Evolutionary conservation across 2,113 vertebrate species (phyloP).

Genomic region (Tamias sibiricus): DNA sequence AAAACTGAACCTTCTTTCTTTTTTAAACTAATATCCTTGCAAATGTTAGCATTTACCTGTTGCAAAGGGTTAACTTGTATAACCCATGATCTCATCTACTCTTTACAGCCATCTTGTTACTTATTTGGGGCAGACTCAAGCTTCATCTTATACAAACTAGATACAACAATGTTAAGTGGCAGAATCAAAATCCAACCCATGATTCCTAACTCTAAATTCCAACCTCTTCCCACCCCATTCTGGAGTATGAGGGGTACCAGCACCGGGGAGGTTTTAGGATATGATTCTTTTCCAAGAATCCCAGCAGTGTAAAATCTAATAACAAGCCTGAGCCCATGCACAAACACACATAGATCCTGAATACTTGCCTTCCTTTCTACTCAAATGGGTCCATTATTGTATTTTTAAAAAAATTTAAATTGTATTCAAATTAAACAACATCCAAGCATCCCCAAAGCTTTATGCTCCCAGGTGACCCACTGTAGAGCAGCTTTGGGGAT

Average conservation of each 20-base stretch:
- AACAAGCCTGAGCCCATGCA: neutral
- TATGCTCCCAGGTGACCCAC: neutral
- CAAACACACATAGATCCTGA: neutral
- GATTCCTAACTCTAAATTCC: neutral
- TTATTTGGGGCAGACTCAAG: neutral
- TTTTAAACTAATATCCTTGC: neutral
- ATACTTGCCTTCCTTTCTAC: neutral
- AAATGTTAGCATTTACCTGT: neutral
- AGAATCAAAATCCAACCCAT: neutral
- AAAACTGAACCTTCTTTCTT: neutral
- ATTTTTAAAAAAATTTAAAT: neutral
- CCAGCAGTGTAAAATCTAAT: neutral
- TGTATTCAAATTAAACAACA: neutral
- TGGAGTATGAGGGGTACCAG: neutral
- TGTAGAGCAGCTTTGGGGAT: neutral
- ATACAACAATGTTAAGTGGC: neutral
- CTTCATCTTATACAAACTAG: neutral
- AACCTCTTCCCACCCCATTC: neutral
- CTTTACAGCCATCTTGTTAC: neutral
- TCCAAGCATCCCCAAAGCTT: conserved; percentile 32
- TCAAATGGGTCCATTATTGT: neutral
- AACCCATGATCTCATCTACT: neutral
- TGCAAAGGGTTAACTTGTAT: neutral
- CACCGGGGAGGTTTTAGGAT: neutral
- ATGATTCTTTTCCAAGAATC: neutral